Evolutionary conservation across 1,140 invertebrate genomes (phyloP).

Genomic region (Hycleus cichorii): DNA sequence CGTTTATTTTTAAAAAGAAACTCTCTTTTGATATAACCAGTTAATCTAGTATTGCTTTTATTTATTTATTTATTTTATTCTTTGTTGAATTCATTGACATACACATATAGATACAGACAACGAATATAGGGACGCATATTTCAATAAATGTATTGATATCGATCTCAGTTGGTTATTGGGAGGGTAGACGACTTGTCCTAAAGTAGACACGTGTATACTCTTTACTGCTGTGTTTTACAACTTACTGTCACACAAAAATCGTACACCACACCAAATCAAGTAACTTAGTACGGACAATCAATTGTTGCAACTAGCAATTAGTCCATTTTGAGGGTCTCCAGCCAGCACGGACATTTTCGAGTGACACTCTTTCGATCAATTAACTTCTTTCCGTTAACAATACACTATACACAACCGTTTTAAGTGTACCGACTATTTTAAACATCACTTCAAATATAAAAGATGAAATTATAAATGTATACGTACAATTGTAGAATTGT

Average conservation of each 20-base stretch:
- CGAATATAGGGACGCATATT: neutral
- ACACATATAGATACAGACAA: too few species aligned
- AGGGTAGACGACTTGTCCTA: constrained; percentile 10
- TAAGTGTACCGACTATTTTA: too few species aligned
- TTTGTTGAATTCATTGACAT: too few species aligned
- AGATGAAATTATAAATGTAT: too few species aligned
- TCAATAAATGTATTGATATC: constrained; percentile 13
- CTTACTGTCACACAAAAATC: constrained; percentile 9
- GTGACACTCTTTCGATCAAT: constrained; percentile 23
- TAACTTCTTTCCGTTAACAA: neutral
- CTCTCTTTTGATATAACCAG: too few species aligned
- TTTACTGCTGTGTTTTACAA: constrained; percentile 15
- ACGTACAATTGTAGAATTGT: too few species aligned
- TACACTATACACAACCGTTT: too few species aligned
- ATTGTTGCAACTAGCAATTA: constrained; percentile 19
- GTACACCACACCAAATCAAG: too few species aligned
- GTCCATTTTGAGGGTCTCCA: constrained; percentile 14
- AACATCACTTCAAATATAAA: too few species aligned
- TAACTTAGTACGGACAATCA: neutral
- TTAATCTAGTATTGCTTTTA: too few species aligned
- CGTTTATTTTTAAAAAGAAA: too few species aligned
- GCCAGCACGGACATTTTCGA: constrained; percentile 19
- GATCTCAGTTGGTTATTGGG: constrained; percentile 6
- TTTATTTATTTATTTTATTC: too few species aligned
- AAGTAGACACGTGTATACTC: constrained; percentile 11